Percentiles rank a stretch among this genome's conserved stretches.
These are phyloP conservation scores for Ciconia stormi DNA, from an alignment of 2,113 vertebrate species.

Conservation along the genomic window DNA sequence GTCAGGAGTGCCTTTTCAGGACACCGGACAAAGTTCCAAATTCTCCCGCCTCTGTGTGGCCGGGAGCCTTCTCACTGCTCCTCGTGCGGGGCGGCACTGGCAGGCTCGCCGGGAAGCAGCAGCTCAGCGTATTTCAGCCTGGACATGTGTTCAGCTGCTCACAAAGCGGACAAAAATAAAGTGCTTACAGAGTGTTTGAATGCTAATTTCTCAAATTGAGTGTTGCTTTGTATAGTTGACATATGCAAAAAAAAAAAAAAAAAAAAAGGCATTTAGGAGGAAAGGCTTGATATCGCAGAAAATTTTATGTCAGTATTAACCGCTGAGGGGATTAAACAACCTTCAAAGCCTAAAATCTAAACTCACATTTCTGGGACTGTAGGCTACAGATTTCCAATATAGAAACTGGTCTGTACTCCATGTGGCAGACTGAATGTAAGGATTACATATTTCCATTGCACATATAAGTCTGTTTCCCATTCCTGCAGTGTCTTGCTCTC, in stretches of 20 bases:
- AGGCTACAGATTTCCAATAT: neutral
- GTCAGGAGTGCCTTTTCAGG: neutral
- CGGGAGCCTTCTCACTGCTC: neutral
- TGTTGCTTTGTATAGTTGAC: conserved; percentile 31
- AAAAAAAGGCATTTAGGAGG: neutral
- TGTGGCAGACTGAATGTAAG: neutral
- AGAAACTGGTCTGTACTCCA: neutral
- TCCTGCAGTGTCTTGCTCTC: conserved; percentile 32
- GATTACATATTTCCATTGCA: conserved; percentile 18
- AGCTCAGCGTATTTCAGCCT: neutral
- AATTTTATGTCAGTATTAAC: conserved; percentile 29
- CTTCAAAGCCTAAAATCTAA: conserved; percentile 22
- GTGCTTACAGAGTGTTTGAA: conserved; percentile 34
- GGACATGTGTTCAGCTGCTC: conserved; percentile 34
- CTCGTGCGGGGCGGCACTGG: neutral
- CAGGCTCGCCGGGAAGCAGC: neutral
- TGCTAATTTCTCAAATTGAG: conserved; percentile 38
- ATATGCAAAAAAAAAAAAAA: neutral
- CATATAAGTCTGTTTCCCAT: conserved; percentile 8
- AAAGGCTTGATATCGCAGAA: conserved; percentile 31
- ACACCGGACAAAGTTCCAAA: neutral
- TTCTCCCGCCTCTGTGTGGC: neutral
- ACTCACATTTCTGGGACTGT: neutral
- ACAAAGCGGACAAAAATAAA: conserved; percentile 58
- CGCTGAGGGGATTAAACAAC: neutral